Conservation (phyloP, 1,140 invertebrate species). For the Calycopis cecrops region DNA sequence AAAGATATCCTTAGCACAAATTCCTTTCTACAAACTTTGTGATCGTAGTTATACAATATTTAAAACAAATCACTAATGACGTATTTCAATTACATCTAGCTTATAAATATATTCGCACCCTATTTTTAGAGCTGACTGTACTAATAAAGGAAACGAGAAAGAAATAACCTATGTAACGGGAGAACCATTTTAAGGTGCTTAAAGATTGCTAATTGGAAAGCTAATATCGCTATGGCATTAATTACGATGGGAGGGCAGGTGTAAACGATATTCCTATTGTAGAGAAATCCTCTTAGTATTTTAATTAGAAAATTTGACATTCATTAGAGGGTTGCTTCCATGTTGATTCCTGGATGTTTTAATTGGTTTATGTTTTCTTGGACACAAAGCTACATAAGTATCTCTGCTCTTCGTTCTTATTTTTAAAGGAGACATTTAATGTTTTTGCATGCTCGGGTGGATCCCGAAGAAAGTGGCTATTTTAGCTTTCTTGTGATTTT, state of each 20-base stretch:
- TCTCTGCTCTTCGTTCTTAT: no score
- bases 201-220: constrained; percentile 67
- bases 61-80: no score
- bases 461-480: no score
- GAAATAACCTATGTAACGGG: constrained; percentile 42
- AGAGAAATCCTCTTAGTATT: constrained; percentile 24
- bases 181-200: constrained; percentile 58
- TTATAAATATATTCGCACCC: no score
- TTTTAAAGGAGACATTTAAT: not conserved
- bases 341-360: constrained; percentile 3
- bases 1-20: no score
- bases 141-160: constrained; percentile 22
- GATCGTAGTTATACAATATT: no score
- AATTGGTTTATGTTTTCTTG: not conserved
- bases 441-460: no score
- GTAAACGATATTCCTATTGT: constrained; percentile 58
- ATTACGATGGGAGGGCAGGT: constrained; percentile 55
- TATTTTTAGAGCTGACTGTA: not conserved
- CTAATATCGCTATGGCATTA: constrained; percentile 67
- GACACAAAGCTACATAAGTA: not conserved
- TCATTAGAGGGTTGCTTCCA: constrained; percentile 10
- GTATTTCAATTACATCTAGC: no score
- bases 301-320: constrained; percentile 25
- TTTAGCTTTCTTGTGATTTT: no score
- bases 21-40: no score